phyloP scores from a whole-genome alignment of 2,113 vertebrate genomes.

The Pampusana beccarii region DNA sequence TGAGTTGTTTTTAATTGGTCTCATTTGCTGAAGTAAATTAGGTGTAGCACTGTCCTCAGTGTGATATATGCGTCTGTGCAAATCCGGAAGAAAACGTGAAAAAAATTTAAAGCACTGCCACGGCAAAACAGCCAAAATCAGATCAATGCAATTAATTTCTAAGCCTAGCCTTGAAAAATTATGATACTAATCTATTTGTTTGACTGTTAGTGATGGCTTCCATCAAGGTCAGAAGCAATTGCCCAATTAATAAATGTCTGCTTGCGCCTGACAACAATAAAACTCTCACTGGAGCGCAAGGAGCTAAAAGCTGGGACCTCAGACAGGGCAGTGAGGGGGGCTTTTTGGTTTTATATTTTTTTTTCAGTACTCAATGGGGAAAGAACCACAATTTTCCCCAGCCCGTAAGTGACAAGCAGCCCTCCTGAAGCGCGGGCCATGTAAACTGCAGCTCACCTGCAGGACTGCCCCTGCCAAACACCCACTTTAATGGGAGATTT shows the following conservation, averaged over 20 bases:
- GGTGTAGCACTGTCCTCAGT: conserved; percentile 63
- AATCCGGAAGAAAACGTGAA: conserved; percentile 38
- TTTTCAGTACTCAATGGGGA: too few species aligned
- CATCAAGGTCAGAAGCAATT: conserved; percentile 58
- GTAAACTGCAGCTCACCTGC: too few species aligned
- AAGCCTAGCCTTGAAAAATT: conserved; percentile 42
- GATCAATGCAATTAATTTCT: conserved; percentile 62
- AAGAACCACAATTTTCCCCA: too few species aligned
- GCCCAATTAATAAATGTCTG: conserved; percentile 10
- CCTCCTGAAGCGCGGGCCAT: too few species aligned
- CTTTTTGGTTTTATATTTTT: too few species aligned
- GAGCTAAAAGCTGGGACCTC: background rate
- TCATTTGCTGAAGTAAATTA: conserved; percentile 75
- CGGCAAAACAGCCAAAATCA: background rate
- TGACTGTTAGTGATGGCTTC: conserved; percentile 9
- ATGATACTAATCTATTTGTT: conserved; percentile 42
- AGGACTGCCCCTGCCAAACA: too few species aligned
- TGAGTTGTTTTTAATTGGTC: conserved; percentile 73
- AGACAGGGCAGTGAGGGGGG: background rate
- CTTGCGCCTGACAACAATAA: background rate
- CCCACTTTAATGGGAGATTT: too few species aligned
- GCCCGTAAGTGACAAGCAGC: too few species aligned
- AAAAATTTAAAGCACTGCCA: background rate
- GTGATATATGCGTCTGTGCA: conserved; percentile 45
- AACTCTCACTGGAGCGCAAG: background rate